A percentile compares a stretch with the other conserved stretches of the same genome.
phyloP scores from a whole-genome alignment of 2,888 invertebrate genomes.

The Hipparchia sbordonii region DNA sequence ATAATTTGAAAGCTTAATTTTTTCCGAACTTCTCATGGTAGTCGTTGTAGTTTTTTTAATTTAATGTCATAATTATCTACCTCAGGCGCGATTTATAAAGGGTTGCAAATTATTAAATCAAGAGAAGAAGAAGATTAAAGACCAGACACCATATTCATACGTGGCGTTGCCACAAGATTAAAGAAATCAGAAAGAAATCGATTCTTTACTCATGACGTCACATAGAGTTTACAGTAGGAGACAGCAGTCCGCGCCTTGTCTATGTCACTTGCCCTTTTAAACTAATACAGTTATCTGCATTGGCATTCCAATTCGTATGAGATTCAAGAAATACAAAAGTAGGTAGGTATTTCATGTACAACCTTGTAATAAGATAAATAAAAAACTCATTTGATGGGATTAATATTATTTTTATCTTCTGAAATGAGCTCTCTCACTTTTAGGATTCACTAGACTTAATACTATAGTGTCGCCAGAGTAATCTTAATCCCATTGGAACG shows the following conservation, averaged over 20 bases:
- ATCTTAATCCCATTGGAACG: constrained; percentile 75
- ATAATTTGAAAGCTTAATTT: constrained; percentile 1
- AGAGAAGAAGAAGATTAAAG: no score
- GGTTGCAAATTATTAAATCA: no score
- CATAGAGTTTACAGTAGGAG: no score
- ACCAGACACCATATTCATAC: not conserved
- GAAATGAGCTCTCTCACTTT: constrained; percentile 32
- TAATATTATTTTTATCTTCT: constrained; percentile 24
- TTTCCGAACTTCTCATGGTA: not conserved
- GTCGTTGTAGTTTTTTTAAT: not conserved
- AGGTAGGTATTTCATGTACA: not conserved
- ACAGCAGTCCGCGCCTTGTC: no score
- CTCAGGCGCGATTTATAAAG: not conserved
- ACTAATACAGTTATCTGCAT: no score
- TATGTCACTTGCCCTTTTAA: no score
- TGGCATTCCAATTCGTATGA: no score
- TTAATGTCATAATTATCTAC: constrained; percentile 1
- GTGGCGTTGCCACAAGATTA: no score
- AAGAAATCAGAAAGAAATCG: no score
- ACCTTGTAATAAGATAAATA: constrained; percentile 8
- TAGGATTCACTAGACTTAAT: constrained; percentile 49
- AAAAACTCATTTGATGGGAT: constrained; percentile 14
- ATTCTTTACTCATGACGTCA: no score
- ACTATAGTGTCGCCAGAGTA: constrained; percentile 56
- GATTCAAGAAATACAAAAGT: no score